Percentiles rank a stretch among this genome's conserved stretches.
These are phyloP conservation scores for Stictonetta naevosa DNA, from an alignment of 2,113 vertebrate species.

Conservation along the genomic window DNA sequence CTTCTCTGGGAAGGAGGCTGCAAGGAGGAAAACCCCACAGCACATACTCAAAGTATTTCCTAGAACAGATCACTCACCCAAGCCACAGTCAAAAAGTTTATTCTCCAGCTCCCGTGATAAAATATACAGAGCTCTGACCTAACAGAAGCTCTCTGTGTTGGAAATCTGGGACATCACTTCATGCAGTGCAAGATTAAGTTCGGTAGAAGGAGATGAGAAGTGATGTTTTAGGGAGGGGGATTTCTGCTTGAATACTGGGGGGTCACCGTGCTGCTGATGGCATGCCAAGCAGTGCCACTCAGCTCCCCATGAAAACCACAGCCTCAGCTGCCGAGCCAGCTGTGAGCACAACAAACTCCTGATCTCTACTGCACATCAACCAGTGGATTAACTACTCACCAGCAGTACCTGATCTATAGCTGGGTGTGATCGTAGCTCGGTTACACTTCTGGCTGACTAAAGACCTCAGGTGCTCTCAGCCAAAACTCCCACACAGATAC, in stretches of 20 bases:
- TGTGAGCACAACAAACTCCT: background rate
- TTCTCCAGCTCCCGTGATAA: background rate
- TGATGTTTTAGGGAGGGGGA: background rate
- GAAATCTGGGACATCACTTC: background rate
- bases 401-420: background rate
- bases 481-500: background rate
- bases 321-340: background rate
- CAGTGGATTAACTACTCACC: background rate
- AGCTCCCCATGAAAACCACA: background rate
- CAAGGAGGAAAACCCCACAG: background rate
- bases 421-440: background rate
- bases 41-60: background rate
- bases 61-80: background rate
- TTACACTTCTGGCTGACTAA: background rate
- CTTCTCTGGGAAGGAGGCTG: background rate
- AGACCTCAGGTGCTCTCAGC: background rate
- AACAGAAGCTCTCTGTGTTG: accelerated
- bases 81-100: background rate
- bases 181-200: background rate
- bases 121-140: background rate
- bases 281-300: background rate
- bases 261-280: background rate
- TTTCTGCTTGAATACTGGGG: background rate
- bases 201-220: background rate
- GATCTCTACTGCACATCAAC: background rate